Conservation (phyloP, 2,797 vertebrate species). For the Myotis myotis region DNA sequence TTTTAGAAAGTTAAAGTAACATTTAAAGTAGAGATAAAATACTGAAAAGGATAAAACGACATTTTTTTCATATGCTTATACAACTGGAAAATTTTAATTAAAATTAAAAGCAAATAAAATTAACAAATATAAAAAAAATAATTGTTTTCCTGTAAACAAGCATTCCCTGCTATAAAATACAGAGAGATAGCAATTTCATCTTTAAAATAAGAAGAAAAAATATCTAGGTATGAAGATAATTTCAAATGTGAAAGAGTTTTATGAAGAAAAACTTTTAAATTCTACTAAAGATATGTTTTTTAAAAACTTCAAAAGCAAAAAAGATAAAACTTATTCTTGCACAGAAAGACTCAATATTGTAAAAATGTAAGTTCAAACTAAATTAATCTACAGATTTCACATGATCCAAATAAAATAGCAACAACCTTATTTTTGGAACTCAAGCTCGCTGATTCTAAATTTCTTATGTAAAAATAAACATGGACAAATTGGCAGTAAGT, state of each 20-base stretch:
- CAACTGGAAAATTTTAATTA: neutral
- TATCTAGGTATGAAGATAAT: neutral
- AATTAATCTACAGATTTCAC: slow-evolving; percentile 76
- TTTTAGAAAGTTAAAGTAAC: slow-evolving; percentile 3
- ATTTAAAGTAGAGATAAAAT: neutral
- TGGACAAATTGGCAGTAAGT: slow-evolving; percentile 67
- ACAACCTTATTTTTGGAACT: slow-evolving; percentile 75
- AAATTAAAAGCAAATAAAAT: slow-evolving; percentile 16
- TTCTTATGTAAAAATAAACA: slow-evolving; percentile 78
- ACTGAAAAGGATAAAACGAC: neutral
- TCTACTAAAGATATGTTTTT: neutral
- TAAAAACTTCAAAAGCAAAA: slow-evolving; percentile 18
- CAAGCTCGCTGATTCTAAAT: slow-evolving; percentile 74
- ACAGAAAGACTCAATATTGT: slow-evolving; percentile 49
- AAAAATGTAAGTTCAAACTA: slow-evolving; percentile 66
- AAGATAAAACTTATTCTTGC: slow-evolving; percentile 9
- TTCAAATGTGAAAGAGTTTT: neutral
- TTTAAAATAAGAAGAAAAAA: slow-evolving; percentile 22
- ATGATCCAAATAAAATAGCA: slow-evolving; percentile 75
- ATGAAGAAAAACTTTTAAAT: neutral
- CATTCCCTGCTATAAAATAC: neutral
- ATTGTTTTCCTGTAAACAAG: neutral
- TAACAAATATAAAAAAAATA: neutral
- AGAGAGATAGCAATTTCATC: neutral
- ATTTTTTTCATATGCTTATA: neutral